Evolutionary conservation across 2,888 invertebrate genomes (phyloP).

Genomic region (Temnothorax unifasciatus): DNA sequence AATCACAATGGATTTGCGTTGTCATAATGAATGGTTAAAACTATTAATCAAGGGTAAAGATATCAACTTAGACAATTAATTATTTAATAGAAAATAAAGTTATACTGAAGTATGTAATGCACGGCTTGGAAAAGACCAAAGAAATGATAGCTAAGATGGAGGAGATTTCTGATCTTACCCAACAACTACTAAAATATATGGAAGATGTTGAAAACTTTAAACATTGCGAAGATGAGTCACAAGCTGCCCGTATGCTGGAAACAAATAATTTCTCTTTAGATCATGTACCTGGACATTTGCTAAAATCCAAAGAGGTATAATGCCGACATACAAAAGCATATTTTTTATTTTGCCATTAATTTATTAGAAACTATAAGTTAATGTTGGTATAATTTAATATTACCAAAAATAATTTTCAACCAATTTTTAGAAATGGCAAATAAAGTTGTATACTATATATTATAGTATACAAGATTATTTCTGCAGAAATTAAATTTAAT

Average conservation of each 20-base stretch:
- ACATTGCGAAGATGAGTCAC: constrained; percentile 85
- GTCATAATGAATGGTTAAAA: not conserved
- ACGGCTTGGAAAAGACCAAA: constrained; percentile 87
- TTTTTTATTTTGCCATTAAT: not conserved
- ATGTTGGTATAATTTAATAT: too few relatives aligned
- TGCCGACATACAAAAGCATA: not conserved
- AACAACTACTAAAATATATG: constrained; percentile 80
- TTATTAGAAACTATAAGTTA: not conserved
- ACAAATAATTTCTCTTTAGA: constrained; percentile 88
- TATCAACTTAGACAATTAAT: constrained; percentile 17
- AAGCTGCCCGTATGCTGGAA: constrained; percentile 87
- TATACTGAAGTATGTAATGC: constrained; percentile 87
- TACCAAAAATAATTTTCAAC: too few relatives aligned
- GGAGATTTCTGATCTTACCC: too few relatives aligned
- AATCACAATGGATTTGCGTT: not conserved
- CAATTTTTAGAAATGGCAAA: not conserved
- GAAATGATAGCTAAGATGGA: not conserved
- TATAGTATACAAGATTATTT: not conserved
- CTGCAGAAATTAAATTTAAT: too few relatives aligned
- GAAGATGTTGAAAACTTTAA: constrained; percentile 81
- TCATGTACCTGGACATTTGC: constrained; percentile 90
- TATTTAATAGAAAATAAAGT: constrained; percentile 75
- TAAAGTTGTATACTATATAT: too few relatives aligned
- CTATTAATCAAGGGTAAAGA: not conserved
- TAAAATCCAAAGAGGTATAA: constrained; percentile 89